A percentile compares a stretch with the other conserved stretches of the same genome.
phyloP scores from a whole-genome alignment of 2,797 vertebrate genomes.

The Hippopotamyrus pictus region DNA sequence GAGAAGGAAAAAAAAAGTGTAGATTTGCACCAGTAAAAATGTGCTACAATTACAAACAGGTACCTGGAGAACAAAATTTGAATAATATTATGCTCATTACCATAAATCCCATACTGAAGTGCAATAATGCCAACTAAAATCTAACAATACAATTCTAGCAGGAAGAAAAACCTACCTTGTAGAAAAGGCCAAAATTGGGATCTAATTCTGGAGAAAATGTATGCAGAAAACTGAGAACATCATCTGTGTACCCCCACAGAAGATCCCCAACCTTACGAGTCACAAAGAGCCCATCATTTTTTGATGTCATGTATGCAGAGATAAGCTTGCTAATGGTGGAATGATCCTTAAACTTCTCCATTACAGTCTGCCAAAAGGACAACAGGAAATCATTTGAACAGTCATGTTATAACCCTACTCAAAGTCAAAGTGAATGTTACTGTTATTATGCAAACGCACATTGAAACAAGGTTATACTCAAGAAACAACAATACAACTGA shows the following conservation, averaged over 20 bases:
- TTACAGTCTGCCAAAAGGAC: slow-evolving; percentile 41
- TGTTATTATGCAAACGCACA: background rate
- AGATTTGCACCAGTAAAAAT: background rate
- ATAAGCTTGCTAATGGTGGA: rapidly evolving
- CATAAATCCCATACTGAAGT: background rate
- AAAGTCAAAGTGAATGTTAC: background rate
- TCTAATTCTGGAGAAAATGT: slow-evolving; percentile 45
- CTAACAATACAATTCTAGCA: background rate
- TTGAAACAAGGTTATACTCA: background rate
- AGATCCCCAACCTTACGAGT: slow-evolving; percentile 69
- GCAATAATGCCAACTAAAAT: background rate
- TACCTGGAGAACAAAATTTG: background rate
- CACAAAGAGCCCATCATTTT: slow-evolving; percentile 60
- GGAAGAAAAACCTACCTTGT: slow-evolving; percentile 62
- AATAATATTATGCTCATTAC: background rate
- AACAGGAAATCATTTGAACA: background rate
- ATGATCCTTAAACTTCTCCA: slow-evolving; percentile 48
- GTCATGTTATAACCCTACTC: background rate
- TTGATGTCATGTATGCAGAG: slow-evolving; percentile 46
- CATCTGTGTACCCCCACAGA: slow-evolving; percentile 88
- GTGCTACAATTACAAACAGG: background rate
- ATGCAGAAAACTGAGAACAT: slow-evolving; percentile 61
- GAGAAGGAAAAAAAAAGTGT: background rate
- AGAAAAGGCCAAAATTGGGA: slow-evolving; percentile 78
- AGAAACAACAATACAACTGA: background rate